Percentiles rank a stretch among this genome's conserved stretches.
phyloP scores from a whole-genome alignment of 2,113 vertebrate genomes.

The Barnardius zonarius region DNA sequence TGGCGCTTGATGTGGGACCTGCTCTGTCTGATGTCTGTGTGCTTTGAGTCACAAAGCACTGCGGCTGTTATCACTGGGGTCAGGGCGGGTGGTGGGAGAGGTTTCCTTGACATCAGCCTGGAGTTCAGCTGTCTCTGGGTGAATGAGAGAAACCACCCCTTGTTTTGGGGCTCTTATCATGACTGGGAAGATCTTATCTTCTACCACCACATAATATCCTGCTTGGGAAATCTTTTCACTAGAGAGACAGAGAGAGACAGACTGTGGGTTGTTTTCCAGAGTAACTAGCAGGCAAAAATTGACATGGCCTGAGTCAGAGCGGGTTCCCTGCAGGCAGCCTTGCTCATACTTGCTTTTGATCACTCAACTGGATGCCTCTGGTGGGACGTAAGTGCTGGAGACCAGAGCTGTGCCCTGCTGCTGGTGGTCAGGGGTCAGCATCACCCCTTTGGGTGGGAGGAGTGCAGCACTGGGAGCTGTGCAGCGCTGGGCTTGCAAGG shows the following conservation, averaged over 20 bases:
- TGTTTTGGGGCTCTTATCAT: neutral
- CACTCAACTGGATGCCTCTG: slow-evolving; percentile 1
- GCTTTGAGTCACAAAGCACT: slow-evolving; percentile 34
- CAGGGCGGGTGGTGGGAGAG: neutral
- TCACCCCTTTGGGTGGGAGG: rapidly evolving
- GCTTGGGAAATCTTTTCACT: slow-evolving; percentile 31
- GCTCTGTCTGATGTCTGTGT: neutral
- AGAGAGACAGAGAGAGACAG: neutral
- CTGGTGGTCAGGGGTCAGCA: neutral
- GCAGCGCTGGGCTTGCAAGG: neutral
- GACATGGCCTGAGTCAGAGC: slow-evolving; percentile 17
- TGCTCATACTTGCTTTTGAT: slow-evolving; percentile 48
- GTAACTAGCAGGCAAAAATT: slow-evolving; percentile 18
- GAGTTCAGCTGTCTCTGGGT: neutral
- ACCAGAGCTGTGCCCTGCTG: neutral
- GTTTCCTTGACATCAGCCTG: slow-evolving; percentile 10
- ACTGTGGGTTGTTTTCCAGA: neutral
- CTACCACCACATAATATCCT: neutral
- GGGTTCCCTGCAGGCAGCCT: neutral
- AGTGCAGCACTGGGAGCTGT: neutral
- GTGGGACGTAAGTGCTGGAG: slow-evolving; percentile 8
- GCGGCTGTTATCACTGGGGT: neutral
- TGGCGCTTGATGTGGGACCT: neutral
- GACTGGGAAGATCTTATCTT: slow-evolving; percentile 32
- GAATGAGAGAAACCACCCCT: slow-evolving; percentile 10